Percentiles rank a stretch among this genome's conserved stretches.
These are phyloP conservation scores for Caenorhabditis panamensis DNA, from an alignment of 2,888 invertebrate species.

Conservation along the genomic window DNA sequence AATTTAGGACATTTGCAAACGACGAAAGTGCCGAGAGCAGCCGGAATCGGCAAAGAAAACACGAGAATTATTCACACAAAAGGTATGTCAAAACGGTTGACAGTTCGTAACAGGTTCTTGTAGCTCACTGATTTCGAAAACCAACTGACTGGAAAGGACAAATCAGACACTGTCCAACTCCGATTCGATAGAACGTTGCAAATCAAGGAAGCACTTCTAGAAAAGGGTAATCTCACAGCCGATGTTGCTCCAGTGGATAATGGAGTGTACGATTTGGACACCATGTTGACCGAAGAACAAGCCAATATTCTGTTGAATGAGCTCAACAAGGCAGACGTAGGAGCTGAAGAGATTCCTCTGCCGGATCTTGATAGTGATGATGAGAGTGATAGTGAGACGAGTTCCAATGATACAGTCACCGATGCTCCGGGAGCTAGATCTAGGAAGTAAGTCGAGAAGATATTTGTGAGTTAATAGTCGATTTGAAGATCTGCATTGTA, in stretches of 20 bases:
- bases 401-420: constrained; percentile 17
- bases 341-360: constrained; percentile 62
- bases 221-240: constrained; percentile 74
- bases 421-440: constrained; percentile 1
- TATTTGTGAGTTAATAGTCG: background rate
- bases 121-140: constrained; percentile 55
- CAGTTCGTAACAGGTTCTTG: no score
- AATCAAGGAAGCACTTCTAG: constrained; percentile 78
- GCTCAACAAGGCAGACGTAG: constrained; percentile 71
- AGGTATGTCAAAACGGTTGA: constrained; percentile 20
- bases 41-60: constrained; percentile 55
- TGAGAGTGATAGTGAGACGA: constrained; percentile 19
- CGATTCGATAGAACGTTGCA: constrained; percentile 78
- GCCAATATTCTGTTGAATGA: constrained; percentile 78
- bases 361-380: constrained; percentile 49
- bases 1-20: constrained; percentile 53
- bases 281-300: constrained; percentile 78
- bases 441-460: constrained; percentile 32
- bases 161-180: constrained; percentile 69
- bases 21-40: constrained; percentile 60
- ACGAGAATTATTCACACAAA: constrained; percentile 58
- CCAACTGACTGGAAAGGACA: constrained; percentile 53
- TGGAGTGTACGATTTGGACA: constrained; percentile 79
- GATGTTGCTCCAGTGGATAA: constrained; percentile 76
- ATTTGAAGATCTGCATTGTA: constrained; percentile 67